Evolutionary conservation across 2,113 vertebrate genomes (phyloP).

Genomic region (Acanthisitta chloris): DNA sequence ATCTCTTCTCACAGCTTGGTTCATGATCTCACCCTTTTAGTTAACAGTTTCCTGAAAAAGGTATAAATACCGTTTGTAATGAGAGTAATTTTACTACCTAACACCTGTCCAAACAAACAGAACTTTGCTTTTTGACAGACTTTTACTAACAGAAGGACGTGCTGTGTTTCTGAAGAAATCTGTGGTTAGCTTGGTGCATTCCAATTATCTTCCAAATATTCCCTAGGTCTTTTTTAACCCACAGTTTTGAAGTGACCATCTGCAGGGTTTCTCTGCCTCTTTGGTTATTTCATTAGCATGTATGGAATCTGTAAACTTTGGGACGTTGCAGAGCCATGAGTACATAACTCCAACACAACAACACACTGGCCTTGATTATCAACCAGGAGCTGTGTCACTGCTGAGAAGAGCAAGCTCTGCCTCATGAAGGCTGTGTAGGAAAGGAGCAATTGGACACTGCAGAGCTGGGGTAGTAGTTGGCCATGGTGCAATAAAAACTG

Average conservation of each 20-base stretch:
- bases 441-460: rapidly evolving
- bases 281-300: background rate
- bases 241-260: background rate
- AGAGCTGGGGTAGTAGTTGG: rapidly evolving
- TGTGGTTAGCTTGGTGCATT: background rate
- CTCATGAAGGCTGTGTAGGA: background rate
- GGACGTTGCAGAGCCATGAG: background rate
- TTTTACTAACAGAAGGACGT: background rate
- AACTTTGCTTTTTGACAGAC: background rate
- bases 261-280: background rate
- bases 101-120: background rate
- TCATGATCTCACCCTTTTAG: background rate
- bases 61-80: background rate
- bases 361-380: background rate
- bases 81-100: background rate
- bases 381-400: rapidly evolving
- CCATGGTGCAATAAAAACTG: background rate
- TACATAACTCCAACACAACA: background rate
- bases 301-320: background rate
- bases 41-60: background rate
- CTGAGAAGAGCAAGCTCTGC: background rate
- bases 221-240: background rate
- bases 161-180: background rate
- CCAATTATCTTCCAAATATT: background rate
- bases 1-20: background rate